These are phyloP conservation scores for Apis dorsata DNA, from an alignment of 1,140 invertebrate species.

Conservation along the genomic window DNA sequence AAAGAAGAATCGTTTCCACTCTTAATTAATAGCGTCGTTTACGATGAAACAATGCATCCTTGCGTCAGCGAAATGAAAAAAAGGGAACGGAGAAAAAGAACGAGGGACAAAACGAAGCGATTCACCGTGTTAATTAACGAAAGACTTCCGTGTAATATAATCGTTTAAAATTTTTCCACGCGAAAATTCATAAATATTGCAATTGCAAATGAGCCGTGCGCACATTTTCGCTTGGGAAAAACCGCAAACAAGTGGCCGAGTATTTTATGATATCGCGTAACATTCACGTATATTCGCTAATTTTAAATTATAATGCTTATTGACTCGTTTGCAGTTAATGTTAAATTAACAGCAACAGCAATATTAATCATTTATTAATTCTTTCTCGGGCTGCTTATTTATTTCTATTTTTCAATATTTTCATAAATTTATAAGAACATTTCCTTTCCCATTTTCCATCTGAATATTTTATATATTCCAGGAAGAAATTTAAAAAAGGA, in stretches of 20 bases:
- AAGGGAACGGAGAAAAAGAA: too few species aligned
- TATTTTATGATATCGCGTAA: background rate
- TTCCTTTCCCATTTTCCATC: too few species aligned
- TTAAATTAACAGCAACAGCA: too few species aligned
- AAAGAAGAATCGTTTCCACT: slow-evolving; percentile 36
- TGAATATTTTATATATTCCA: too few species aligned
- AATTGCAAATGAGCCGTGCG: background rate
- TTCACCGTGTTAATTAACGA: slow-evolving; percentile 52
- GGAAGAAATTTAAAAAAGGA: too few species aligned
- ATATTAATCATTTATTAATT: too few species aligned
- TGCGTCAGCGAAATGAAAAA: slow-evolving; percentile 32
- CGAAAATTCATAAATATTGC: slow-evolving; percentile 26
- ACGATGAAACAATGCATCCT: slow-evolving; percentile 16
- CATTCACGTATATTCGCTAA: too few species aligned
- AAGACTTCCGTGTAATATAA: slow-evolving; percentile 26
- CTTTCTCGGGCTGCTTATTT: too few species aligned
- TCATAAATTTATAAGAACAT: too few species aligned
- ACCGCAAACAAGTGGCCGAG: background rate
- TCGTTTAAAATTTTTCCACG: background rate
- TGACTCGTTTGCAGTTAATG: too few species aligned
- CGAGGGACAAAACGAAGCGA: background rate
- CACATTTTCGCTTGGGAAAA: background rate
- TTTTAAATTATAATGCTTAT: too few species aligned
- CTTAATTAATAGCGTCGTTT: slow-evolving; percentile 54
- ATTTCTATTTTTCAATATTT: too few species aligned